A percentile compares a stretch with the other conserved stretches of the same genome.
Evolutionary conservation across 2,888 invertebrate genomes (phyloP).

Genomic region (Disparrhopalites patrizii): DNA sequence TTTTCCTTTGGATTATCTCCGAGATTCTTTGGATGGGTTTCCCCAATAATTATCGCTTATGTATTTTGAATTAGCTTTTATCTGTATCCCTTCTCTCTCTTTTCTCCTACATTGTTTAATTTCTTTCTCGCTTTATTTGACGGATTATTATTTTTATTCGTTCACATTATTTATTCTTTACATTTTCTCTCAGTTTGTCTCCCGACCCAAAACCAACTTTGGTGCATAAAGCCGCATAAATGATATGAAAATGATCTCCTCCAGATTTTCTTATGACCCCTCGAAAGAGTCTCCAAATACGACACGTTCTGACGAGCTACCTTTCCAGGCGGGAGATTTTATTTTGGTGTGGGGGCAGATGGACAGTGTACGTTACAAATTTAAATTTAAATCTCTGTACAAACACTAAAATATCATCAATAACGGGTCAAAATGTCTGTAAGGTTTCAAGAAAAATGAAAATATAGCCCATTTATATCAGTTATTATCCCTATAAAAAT

Average conservation of each 20-base stretch:
- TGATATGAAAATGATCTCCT: background rate
- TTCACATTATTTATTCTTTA: background rate
- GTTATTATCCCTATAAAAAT: too few relatives aligned
- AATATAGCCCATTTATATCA: too few relatives aligned
- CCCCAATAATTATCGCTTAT: too few relatives aligned
- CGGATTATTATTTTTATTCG: background rate
- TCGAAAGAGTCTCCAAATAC: conserved; percentile 1
- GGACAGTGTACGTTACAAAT: background rate
- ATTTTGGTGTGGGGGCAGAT: conserved; percentile 11
- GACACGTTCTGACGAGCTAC: conserved; percentile 5
- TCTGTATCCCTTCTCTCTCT: background rate
- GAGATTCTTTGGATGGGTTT: too few relatives aligned
- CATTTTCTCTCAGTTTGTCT: too few relatives aligned
- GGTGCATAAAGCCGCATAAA: too few relatives aligned
- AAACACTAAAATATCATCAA: too few relatives aligned
- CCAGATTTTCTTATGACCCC: conserved; percentile 13
- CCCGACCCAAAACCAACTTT: too few relatives aligned
- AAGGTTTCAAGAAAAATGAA: too few relatives aligned
- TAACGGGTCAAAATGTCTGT: too few relatives aligned
- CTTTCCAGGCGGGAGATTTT: conserved; percentile 12
- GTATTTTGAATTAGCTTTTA: too few relatives aligned
- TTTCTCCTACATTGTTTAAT: background rate
- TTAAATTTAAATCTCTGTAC: background rate
- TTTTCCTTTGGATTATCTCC: too few relatives aligned
- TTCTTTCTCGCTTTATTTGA: background rate